Percentiles rank a stretch among this genome's conserved stretches.
These are phyloP conservation scores for Ginglymostoma cirratum DNA, from an alignment of 2,113 vertebrate species.

Conservation along the genomic window DNA sequence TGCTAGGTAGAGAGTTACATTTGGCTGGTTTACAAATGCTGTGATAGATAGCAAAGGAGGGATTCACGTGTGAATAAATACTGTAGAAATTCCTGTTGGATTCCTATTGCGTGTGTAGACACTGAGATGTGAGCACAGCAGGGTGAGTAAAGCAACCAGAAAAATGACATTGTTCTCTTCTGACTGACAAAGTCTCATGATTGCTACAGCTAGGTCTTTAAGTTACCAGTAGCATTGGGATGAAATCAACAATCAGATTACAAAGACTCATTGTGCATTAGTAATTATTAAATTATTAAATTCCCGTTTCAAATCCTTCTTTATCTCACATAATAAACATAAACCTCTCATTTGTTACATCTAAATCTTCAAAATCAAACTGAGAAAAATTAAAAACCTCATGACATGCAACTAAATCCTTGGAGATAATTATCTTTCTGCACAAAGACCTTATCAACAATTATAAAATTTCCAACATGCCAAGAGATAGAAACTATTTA, in stretches of 20 bases:
- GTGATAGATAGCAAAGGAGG: neutral
- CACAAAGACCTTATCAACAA: neutral
- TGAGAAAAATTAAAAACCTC: neutral
- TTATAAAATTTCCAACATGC: neutral
- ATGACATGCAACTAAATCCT: neutral
- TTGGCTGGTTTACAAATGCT: neutral
- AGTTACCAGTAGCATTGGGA: neutral
- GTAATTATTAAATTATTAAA: neutral
- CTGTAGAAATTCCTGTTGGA: neutral
- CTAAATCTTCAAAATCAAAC: neutral
- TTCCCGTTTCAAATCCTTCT: neutral
- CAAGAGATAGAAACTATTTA: neutral
- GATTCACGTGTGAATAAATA: neutral
- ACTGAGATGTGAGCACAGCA: neutral
- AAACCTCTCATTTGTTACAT: neutral
- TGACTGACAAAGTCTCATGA: neutral
- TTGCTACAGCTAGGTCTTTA: neutral
- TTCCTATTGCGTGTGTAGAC: neutral
- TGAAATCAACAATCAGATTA: neutral
- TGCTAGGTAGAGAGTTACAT: neutral
- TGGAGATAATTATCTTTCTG: neutral
- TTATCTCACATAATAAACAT: neutral
- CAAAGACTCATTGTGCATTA: neutral
- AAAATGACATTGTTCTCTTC: neutral
- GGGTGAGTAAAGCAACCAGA: neutral